Base-by-base conservation (phyloP, 2,113 vertebrate genomes). In the Phrynosoma blainvillii region DNA sequence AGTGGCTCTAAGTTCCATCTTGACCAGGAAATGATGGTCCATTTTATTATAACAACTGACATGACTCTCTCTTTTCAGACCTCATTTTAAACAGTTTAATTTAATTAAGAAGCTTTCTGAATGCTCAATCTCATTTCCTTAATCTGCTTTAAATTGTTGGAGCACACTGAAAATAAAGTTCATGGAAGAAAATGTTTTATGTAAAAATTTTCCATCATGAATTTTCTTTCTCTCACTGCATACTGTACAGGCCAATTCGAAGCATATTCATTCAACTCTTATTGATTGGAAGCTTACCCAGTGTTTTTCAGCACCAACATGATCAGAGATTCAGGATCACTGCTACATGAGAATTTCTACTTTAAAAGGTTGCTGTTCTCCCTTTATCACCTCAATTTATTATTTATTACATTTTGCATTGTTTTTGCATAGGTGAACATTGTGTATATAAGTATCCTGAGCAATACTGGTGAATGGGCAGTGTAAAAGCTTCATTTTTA, bases 71-170 rank as follows among this genome's bases (percentile, higher is more conserved):
- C 88, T 65, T 8, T 85, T 85, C 40, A 85, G 0, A 77, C 75
- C 82, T 27, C 10, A 76, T 65, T 52, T 52, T 6, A 90, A 77
- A 66, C 56, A 62, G 12, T 2, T 1, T 2, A 85, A 4, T 7
- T 83, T 89, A 36, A 75, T n/a, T 52, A 88, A 92, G 87, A 23
- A 84, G 75, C 23, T 27, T 83, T 0, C 52, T 16, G 78, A 76
- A 83, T 9, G 25, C 12, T 84, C 16, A 65, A 2, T 2, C n/a
- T 87, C 47, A 89, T 84, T 85, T 82, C 13, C 6, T 80, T 78
- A 54, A 87, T 76, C 66, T 75, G 30, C 82, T 89, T 86, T 5
- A 88, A 92, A 84, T 85, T 0, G 89, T 65, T 82, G 13, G 3
- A 18, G 65, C 76, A 14, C 11, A 59, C 20, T 78, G 36, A 75